Base-by-base conservation (phyloP, 2,888 invertebrate species). In the Dimorphilus gyrociliatus region DNA sequence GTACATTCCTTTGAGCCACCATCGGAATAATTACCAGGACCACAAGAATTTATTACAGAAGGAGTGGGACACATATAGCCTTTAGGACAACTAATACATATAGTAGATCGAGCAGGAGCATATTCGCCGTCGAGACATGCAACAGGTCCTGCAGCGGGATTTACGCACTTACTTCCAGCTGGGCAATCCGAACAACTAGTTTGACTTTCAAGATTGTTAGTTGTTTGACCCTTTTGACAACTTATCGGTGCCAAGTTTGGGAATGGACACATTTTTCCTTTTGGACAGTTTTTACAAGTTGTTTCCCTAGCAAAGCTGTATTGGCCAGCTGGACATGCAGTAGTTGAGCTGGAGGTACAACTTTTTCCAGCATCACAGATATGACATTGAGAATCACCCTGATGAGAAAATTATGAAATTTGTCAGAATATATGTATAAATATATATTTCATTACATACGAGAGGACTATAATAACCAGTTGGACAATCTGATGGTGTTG, bases 211-310 rank as follows among this genome's bases (percentile, higher is more conserved):
- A 21, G n/a, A 3, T 47, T 51, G 16, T 32, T 29, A 3, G 55
- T 50, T 27, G 48, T 47, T 13, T 43, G 41, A 2, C 55, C 55
- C 8, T 34, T 18, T n/a, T 37, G 32, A 30, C 57, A 57, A 4
- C 30, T 19, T 16, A 50, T 42, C 5, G 38, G 40, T 19, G 32
- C 18, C 10, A 17, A 50, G 49, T 7, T 29, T 13, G 37, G 43
- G 31, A 45, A 42, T 4, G 48, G 47, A 31, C 53, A 53, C 36
- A 43, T 41, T 23, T 29, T 37, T 8, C 52, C 53, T 5, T 44
- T 27, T 2, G 51, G 51, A 39, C 53, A 53, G 1, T 27, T 24
- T 1, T 38, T 38, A 35, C 55, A 55, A 3, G 38, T 34, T 10
- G 35, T 42, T 19, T 46, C 41, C 8, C 49, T 48, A 2, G 42